These are phyloP conservation scores for Myrmophylax atrothorax DNA, from an alignment of 2,113 vertebrate genomes.

Conservation along the genomic window DNA sequence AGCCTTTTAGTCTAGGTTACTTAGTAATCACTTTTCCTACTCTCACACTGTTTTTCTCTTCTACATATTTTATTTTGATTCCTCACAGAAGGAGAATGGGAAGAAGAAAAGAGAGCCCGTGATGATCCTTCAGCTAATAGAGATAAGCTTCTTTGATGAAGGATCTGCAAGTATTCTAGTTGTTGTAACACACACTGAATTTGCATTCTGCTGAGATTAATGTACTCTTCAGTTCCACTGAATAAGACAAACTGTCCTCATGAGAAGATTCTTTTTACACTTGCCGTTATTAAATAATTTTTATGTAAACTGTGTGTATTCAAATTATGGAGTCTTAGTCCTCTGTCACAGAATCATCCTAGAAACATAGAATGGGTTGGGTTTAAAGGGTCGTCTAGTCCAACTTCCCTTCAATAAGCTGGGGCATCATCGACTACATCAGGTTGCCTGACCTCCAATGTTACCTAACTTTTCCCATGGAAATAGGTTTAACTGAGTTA, in stretches of 20 bases:
- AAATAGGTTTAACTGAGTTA: not conserved
- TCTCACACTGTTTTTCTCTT: not conserved
- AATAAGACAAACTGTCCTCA: not conserved
- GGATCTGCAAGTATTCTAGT: not conserved
- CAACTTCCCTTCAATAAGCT: accelerated
- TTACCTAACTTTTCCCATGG: not conserved
- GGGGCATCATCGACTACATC: not conserved
- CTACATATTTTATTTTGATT: not conserved
- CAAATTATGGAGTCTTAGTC: not conserved
- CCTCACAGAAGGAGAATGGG: not conserved
- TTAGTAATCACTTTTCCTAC: not conserved
- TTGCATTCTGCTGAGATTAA: not conserved
- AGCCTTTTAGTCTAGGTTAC: not conserved
- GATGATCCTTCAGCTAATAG: not conserved
- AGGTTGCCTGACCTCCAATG: not conserved
- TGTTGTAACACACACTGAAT: not conserved
- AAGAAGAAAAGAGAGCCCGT: not conserved
- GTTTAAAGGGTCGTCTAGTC: not conserved
- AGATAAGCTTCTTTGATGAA: not conserved
- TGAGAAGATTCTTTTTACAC: not conserved
- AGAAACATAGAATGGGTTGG: not conserved
- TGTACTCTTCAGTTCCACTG: not conserved
- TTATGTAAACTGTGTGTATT: not conserved
- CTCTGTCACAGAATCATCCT: not conserved
- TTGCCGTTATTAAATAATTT: not conserved